phyloP scores from a whole-genome alignment of 1,140 invertebrate species.

The Mercenaria mercenaria region DNA sequence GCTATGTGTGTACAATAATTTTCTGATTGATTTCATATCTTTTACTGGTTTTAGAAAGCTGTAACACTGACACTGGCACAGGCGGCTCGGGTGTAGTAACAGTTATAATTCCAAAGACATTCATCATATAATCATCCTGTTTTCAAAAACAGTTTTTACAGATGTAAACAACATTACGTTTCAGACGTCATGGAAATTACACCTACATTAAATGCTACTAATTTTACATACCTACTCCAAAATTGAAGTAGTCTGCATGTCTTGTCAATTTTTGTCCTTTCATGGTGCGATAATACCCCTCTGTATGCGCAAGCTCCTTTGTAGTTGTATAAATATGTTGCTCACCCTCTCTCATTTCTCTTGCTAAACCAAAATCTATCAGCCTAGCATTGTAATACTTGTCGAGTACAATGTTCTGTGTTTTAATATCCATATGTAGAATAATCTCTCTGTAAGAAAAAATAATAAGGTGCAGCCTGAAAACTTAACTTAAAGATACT shows the following conservation, averaged over 20 bases:
- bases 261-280: neutral
- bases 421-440: neutral
- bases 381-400: neutral
- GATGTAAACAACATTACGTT: no score
- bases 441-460: neutral
- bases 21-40: no score
- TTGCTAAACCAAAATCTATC: neutral
- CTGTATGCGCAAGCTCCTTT: neutral
- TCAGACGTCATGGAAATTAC: no score
- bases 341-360: neutral
- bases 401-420: neutral
- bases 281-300: neutral
- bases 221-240: neutral
- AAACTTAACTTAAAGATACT: neutral
- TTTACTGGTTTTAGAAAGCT: no score
- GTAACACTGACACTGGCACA: no score
- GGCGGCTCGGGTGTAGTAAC: no score
- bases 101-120: no score
- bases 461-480: no score
- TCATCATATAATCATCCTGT: no score
- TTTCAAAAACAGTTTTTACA: no score
- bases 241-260: neutral
- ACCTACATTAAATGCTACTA: no score
- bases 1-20: no score
- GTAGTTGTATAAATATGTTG: neutral